Evolutionary conservation across 2,797 vertebrate species (phyloP).

Genomic region (Aselliscus stoliczkanus): DNA sequence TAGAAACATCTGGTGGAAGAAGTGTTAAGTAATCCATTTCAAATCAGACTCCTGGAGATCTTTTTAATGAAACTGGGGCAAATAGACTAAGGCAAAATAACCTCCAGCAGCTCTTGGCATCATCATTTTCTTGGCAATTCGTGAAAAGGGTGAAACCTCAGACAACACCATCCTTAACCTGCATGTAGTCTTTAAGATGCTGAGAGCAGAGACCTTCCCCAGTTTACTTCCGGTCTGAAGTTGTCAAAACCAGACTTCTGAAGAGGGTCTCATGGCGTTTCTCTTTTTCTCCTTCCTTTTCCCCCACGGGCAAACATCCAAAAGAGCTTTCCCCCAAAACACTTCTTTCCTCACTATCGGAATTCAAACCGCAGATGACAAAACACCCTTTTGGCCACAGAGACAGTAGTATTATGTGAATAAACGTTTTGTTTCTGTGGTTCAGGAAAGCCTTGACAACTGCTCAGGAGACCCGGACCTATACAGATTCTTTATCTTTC

Average conservation of each 20-base stretch:
- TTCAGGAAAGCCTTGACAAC: not conserved
- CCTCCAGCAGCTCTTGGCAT: no score
- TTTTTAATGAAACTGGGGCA: not conserved
- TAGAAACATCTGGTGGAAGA: not conserved
- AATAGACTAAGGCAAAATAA: not conserved
- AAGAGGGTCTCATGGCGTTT: not conserved
- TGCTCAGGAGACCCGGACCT: not conserved
- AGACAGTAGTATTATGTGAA: fast-evolving
- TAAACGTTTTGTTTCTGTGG: not conserved
- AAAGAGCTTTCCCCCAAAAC: not conserved
- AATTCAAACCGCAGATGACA: not conserved
- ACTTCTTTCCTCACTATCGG: not conserved
- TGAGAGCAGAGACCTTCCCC: not conserved
- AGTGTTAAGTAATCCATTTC: no score
- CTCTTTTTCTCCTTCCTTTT: not conserved
- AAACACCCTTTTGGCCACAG: not conserved
- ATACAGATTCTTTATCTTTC: not conserved
- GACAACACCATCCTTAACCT: not conserved
- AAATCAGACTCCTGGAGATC: not conserved
- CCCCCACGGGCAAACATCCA: not conserved
- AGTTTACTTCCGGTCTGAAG: not conserved
- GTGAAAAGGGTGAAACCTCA: not conserved
- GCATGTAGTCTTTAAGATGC: not conserved
- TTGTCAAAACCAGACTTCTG: fast-evolving
- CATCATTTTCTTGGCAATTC: fast-evolving